Evolutionary conservation across 2,888 invertebrate species (phyloP), one percentile per base, ranked within the genome.

Genomic region (Cynaeus angustus): DNA sequence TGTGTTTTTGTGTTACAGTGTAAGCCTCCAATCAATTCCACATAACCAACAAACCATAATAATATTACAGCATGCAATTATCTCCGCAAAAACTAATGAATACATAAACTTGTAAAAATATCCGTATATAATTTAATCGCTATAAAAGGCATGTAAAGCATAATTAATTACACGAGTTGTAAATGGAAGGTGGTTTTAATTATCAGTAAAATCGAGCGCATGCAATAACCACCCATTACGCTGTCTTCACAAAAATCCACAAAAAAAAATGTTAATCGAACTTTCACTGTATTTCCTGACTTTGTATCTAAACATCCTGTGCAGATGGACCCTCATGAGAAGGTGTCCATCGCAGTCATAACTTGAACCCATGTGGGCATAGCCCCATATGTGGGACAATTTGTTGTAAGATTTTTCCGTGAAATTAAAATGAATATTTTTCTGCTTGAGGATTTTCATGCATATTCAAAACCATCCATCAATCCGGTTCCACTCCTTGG

Each of bases 181-280:
- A 45, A 43, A 58, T 45, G 45, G 58, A 45, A 58, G 58, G 58
- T 43, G 58, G 58, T 26, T 58, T 58, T 45, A 41, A 58, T 58
- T 28, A 30, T 28, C n/a, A 14, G 13, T 16, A 48, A 48, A 8
- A 14, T 45, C 14, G 10, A 14, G n/a, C 16, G 48, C n/a, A 8
- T 6, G 6, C 5, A 43, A 12, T 12, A 7, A 10, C 13, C 13
- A 10, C 43, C 13, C 43, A 13, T 43, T 43, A 43, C 10, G 43
- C 3, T 43, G 43, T 13, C 6, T 43, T 13, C 21, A n/a, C 48
- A 7, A 7, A 10, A 14, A 16, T 7, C 7, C 48, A 7, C 1
- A 48, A 16, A 16, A 48, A 2, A 4, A 13, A 6, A n/a, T 43
- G 14, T n/a, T 43, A 43, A 12, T 43, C 7, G 6, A 9, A 7